A percentile compares a stretch with the other conserved stretches of the same genome.
phyloP scores from a whole-genome alignment of 2,113 vertebrate genomes.

The Oostethus manadensis region DNA sequence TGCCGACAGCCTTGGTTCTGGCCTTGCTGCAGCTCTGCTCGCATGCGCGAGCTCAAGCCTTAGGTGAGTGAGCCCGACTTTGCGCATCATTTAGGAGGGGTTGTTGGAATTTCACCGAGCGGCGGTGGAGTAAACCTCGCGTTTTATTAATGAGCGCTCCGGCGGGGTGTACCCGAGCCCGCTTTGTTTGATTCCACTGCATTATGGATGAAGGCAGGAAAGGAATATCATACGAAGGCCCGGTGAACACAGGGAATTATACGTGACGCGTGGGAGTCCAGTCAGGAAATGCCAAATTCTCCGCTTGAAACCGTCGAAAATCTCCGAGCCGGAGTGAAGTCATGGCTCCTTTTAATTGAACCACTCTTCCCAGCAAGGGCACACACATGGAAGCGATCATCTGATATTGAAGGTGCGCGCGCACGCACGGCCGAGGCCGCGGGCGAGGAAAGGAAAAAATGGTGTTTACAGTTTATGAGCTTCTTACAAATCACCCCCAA shows the following conservation, averaged over 20 bases:
- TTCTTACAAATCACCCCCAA: slow-evolving; percentile 23
- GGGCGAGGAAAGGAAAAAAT: slow-evolving; percentile 16
- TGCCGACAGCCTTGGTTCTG: slow-evolving; percentile 56
- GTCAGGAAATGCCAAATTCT: slow-evolving; percentile 29
- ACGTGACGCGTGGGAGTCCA: slow-evolving; percentile 18
- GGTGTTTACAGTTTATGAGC: slow-evolving; percentile 34
- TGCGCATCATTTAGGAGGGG: background rate
- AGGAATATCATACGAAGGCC: slow-evolving; percentile 47
- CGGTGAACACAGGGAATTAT: slow-evolving; percentile 52
- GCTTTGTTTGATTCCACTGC: slow-evolving; percentile 35
- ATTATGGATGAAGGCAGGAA: slow-evolving; percentile 60
- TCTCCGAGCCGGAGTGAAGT: slow-evolving; percentile 18
- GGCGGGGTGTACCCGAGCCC: slow-evolving; percentile 34
- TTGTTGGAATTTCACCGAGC: slow-evolving; percentile 22
- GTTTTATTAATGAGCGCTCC: slow-evolving; percentile 35
- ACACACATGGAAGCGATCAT: slow-evolving; percentile 62
- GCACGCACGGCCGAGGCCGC: slow-evolving; percentile 4
- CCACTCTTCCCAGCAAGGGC: slow-evolving; percentile 26
- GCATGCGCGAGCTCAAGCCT: slow-evolving; percentile 59
- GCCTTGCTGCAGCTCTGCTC: slow-evolving; percentile 67
- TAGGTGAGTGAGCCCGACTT: slow-evolving; percentile 51
- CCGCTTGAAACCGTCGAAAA: slow-evolving; percentile 7
- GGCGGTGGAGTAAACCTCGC: slow-evolving; percentile 27
- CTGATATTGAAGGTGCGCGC: slow-evolving; percentile 30
- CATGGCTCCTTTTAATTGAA: slow-evolving; percentile 39